Evolutionary conservation across 2,888 invertebrate species (phyloP).

Genomic region (Epirrhoe tristata): DNA sequence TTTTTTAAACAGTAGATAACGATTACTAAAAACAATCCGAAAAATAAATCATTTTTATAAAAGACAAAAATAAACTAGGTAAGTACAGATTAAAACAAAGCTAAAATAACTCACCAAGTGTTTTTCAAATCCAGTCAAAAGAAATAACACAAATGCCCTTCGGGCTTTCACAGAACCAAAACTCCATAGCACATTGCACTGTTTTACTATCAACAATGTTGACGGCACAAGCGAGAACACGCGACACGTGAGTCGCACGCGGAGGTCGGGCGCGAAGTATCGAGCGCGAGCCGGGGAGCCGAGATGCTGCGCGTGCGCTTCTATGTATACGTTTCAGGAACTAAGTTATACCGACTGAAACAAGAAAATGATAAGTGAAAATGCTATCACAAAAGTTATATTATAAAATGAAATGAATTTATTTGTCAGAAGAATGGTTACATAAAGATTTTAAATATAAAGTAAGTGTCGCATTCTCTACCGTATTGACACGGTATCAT

Average conservation of each 20-base stretch:
- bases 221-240: conserved; percentile 63
- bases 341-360: conserved; percentile 6
- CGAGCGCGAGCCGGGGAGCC: conserved; percentile 37
- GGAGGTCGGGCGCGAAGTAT: conserved; percentile 79
- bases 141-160: conserved; percentile 57
- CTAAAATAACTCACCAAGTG: conserved; percentile 40
- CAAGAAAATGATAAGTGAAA: neutral
- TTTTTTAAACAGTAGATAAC: too few relatives aligned
- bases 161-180: conserved; percentile 74
- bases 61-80: conserved; percentile 1
- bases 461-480: too few relatives aligned
- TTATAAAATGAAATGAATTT: too few relatives aligned
- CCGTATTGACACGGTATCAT: too few relatives aligned
- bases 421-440: too few relatives aligned
- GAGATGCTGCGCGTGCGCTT: conserved; percentile 56
- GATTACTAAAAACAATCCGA: too few relatives aligned
- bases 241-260: conserved; percentile 79
- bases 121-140: conserved; percentile 44
- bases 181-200: conserved; percentile 67
- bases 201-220: conserved; percentile 28
- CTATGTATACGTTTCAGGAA: conserved; percentile 2
- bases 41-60: neutral
- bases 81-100: too few relatives aligned
- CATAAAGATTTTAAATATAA: too few relatives aligned
- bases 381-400: too few relatives aligned